Evolutionary conservation across 2,113 vertebrate species (phyloP).

Genomic region (Carollia perspicillata): DNA sequence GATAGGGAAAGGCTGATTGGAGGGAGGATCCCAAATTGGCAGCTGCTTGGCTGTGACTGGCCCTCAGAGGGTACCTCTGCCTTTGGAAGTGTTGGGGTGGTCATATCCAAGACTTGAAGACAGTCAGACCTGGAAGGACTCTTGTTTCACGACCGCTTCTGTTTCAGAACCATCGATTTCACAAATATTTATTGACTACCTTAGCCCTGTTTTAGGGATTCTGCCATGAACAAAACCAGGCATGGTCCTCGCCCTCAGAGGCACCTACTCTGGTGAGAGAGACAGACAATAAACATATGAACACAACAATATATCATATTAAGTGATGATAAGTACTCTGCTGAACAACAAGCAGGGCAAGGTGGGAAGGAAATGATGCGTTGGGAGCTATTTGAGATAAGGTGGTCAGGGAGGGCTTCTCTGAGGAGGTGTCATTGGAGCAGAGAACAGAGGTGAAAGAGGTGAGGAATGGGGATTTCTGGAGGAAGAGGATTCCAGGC

Average conservation of each 20-base stretch:
- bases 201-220: neutral
- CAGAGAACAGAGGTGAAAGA: neutral
- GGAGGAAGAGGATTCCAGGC: neutral
- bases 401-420: neutral
- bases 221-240: neutral
- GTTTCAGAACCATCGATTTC: neutral
- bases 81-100: neutral
- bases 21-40: neutral
- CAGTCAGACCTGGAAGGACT: neutral
- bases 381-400: neutral
- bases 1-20: neutral
- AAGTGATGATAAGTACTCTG: neutral
- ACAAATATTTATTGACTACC: neutral
- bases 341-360: neutral
- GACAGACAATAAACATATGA: neutral
- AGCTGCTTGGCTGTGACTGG: neutral
- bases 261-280: neutral
- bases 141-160: neutral
- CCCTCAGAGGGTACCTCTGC: neutral
- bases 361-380: neutral
- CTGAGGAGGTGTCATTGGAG: neutral
- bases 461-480: neutral
- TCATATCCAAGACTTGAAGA: neutral
- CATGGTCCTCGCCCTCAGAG: neutral
- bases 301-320: neutral